Percentiles rank a stretch among this genome's conserved stretches.
phyloP scores from a whole-genome alignment of 2,113 vertebrate species.

The Pangasianodon hypophthalmus region DNA sequence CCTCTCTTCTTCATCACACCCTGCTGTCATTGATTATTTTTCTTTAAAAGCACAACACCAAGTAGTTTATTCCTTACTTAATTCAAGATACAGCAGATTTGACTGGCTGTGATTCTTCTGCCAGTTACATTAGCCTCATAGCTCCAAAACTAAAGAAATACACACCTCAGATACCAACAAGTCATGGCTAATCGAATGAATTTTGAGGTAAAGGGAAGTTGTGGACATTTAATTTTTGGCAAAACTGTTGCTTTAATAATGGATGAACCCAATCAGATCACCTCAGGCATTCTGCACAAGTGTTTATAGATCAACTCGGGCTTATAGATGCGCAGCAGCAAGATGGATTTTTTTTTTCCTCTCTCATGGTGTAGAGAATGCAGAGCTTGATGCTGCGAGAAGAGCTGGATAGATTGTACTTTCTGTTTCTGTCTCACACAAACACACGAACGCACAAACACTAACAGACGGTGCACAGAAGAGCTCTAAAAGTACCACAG shows the following conservation, averaged over 20 bases:
- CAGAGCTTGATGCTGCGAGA: background rate
- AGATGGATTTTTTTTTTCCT: background rate
- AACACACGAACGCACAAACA: background rate
- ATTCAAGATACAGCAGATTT: background rate
- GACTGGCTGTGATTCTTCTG: background rate
- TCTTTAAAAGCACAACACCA: background rate
- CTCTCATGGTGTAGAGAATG: background rate
- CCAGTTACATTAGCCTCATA: background rate
- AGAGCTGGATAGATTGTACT: background rate
- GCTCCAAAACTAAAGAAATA: too few relatives aligned
- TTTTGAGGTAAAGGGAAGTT: background rate
- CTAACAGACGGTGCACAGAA: background rate
- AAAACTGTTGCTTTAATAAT: background rate
- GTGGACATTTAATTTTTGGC: background rate
- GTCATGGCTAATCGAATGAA: background rate
- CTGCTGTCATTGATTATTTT: background rate
- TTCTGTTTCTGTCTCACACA: background rate
- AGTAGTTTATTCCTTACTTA: background rate
- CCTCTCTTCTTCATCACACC: background rate
- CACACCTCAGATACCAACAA: too few relatives aligned
- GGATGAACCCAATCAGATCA: background rate
- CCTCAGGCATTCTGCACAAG: background rate
- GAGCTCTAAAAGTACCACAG: constrained; percentile 14
- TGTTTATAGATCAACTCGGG: background rate
- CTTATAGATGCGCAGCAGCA: background rate